Conservation (phyloP, 2,113 vertebrate genomes). For the Misgurnus anguillicaudatus region DNA sequence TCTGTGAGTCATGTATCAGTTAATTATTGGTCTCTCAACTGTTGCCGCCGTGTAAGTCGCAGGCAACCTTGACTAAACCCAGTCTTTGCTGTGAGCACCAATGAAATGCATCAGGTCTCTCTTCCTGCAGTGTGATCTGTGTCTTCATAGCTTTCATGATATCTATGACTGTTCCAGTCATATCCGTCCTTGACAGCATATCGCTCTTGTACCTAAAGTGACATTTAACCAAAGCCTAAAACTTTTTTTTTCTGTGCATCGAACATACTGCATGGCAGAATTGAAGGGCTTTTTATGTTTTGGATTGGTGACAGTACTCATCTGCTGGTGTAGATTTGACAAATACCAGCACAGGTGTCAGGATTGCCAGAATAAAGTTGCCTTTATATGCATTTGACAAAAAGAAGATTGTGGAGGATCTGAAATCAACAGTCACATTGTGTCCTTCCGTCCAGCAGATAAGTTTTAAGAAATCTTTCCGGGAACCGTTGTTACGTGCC, state of each 20-base stretch:
- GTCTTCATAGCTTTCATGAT: slow-evolving; percentile 35
- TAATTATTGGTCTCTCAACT: slow-evolving; percentile 24
- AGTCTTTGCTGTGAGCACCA: slow-evolving; percentile 17
- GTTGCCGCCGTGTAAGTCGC: slow-evolving; percentile 4
- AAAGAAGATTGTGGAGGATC: not conserved
- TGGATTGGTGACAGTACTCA: not conserved
- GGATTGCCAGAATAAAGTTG: not conserved
- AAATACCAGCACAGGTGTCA: slow-evolving; percentile 26
- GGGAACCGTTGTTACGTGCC: slow-evolving; percentile 16
- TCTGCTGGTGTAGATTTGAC: slow-evolving; percentile 37
- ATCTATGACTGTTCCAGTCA: slow-evolving; percentile 8
- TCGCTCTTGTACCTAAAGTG: slow-evolving; percentile 35
- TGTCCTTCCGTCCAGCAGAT: not conserved
- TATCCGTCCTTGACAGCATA: slow-evolving; percentile 9
- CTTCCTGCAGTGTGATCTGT: slow-evolving; percentile 20
- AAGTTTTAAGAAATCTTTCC: slow-evolving; percentile 20
- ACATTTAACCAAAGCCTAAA: slow-evolving; percentile 34
- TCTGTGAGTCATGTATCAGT: slow-evolving; percentile 17
- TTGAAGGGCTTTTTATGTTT: not conserved
- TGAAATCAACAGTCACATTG: slow-evolving; percentile 36
- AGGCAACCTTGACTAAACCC: slow-evolving; percentile 16
- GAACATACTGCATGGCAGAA: slow-evolving; percentile 45
- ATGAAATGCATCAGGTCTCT: not conserved
- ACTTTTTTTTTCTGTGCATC: not conserved
- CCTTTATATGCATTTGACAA: slow-evolving; percentile 17